Evolutionary conservation across 2,797 vertebrate species (phyloP).

Genomic region (Eulemur albifrons): DNA sequence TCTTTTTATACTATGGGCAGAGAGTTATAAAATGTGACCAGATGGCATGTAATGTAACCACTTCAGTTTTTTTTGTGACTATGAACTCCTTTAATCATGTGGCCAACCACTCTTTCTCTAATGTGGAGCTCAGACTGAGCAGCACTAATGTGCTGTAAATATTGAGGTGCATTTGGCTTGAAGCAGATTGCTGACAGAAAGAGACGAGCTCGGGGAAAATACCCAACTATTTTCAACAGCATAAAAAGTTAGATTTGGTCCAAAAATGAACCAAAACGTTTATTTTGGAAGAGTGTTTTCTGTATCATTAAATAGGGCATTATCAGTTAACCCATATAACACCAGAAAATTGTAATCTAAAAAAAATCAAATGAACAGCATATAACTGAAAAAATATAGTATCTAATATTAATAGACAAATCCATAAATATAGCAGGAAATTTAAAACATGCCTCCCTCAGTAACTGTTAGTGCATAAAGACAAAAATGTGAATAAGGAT

Average conservation of each 20-base stretch:
- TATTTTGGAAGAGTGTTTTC: neutral
- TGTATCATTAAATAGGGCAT: neutral
- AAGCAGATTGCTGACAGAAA: neutral
- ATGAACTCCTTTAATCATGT: neutral
- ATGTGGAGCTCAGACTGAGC: constrained; percentile 8
- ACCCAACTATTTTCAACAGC: neutral
- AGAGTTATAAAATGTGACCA: constrained; percentile 38
- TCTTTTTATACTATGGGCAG: neutral
- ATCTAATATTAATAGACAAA: constrained; percentile 21
- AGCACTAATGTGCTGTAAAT: constrained; percentile 9
- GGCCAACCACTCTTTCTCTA: neutral
- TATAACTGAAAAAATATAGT: neutral
- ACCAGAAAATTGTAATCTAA: constrained; percentile 23
- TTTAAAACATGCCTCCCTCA: constrained; percentile 26
- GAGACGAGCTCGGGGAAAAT: neutral
- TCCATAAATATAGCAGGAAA: neutral
- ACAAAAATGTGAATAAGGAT: neutral
- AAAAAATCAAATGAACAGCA: neutral
- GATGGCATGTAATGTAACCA: neutral
- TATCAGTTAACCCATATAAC: neutral
- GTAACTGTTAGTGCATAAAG: constrained; percentile 11
- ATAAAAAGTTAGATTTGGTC: constrained; percentile 14
- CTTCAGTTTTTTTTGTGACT: neutral
- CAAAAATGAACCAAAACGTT: neutral
- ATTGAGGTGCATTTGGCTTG: neutral